Evolutionary conservation across 2,797 vertebrate species (phyloP).

Genomic region (Hippoglossus hippoglossus): DNA sequence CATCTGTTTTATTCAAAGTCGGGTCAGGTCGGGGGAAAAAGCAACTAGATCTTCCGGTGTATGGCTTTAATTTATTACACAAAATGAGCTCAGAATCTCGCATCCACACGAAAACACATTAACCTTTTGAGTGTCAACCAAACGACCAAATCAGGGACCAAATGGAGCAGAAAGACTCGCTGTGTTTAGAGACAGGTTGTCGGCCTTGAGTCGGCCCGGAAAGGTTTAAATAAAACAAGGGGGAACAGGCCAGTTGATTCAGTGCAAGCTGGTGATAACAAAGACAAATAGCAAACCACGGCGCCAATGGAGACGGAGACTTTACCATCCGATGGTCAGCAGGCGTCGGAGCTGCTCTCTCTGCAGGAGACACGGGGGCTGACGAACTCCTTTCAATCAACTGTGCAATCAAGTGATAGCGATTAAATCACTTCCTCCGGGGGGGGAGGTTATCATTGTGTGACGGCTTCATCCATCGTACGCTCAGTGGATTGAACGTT

Average conservation of each 20-base stretch:
- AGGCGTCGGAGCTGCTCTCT: slow-evolving; percentile 51
- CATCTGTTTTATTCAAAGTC: slow-evolving; percentile 13
- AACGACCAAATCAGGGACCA: slow-evolving; percentile 30
- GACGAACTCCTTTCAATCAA: slow-evolving; percentile 73
- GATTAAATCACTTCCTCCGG: slow-evolving; percentile 75
- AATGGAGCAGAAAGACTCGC: slow-evolving; percentile 21
- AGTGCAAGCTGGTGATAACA: slow-evolving; percentile 62
- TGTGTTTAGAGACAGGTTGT: slow-evolving; percentile 18
- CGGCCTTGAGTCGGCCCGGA: slow-evolving; percentile 38
- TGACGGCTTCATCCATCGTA: slow-evolving; percentile 69
- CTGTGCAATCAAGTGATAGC: slow-evolving; percentile 71
- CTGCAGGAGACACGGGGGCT: slow-evolving; percentile 37
- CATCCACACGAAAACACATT: slow-evolving; percentile 9
- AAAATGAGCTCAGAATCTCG: slow-evolving; percentile 27
- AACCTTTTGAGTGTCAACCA: slow-evolving; percentile 18
- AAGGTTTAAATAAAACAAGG: slow-evolving; percentile 41
- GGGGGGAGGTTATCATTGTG: slow-evolving; percentile 39
- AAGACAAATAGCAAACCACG: slow-evolving; percentile 66
- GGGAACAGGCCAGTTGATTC: slow-evolving; percentile 62
- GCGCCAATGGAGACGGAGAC: slow-evolving; percentile 25
- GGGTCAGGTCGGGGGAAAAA: background rate
- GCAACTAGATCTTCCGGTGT: background rate
- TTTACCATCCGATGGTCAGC: slow-evolving; percentile 34
- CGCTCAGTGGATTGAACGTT: slow-evolving; percentile 39
- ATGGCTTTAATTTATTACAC: slow-evolving; percentile 4